Conservation (phyloP, 2,113 vertebrate species). For the Canis aureus region DNA sequence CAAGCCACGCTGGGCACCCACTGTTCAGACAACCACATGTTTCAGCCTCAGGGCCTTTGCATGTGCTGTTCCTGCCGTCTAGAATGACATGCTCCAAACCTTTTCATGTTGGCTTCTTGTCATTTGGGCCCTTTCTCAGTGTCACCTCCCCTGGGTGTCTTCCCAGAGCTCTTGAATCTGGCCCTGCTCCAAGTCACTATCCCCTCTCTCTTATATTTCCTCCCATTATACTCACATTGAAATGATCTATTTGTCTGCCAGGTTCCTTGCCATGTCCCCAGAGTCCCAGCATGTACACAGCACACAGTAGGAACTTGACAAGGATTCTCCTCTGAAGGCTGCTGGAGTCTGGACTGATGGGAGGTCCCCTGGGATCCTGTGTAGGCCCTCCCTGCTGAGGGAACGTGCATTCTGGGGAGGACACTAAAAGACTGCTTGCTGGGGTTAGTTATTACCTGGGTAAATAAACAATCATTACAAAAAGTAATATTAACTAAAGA, state of each 20-base stretch:
- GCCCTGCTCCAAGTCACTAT: neutral
- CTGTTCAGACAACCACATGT: rapidly evolving
- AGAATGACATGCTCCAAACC: neutral
- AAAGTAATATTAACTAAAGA: neutral
- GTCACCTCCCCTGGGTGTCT: neutral
- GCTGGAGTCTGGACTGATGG: neutral
- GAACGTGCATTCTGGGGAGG: neutral
- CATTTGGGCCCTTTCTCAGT: rapidly evolving
- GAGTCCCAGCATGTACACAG: neutral
- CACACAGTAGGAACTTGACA: neutral
- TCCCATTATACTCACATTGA: neutral
- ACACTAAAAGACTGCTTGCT: neutral
- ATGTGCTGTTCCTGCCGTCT: neutral
- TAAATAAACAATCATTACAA: too few species aligned
- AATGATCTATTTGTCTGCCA: neutral
- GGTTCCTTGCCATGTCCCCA: neutral
- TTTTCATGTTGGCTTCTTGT: neutral
- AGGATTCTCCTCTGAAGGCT: neutral
- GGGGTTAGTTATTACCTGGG: neutral
- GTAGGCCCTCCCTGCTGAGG: rapidly evolving
- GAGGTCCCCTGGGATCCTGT: neutral
- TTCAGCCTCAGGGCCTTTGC: neutral
- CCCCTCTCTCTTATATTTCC: neutral
- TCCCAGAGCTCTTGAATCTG: neutral
- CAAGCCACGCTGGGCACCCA: rapidly evolving